These are phyloP conservation scores for Neoscelio sp. DNA, from an alignment of 2,888 invertebrate genomes.

Conservation along the genomic window DNA sequence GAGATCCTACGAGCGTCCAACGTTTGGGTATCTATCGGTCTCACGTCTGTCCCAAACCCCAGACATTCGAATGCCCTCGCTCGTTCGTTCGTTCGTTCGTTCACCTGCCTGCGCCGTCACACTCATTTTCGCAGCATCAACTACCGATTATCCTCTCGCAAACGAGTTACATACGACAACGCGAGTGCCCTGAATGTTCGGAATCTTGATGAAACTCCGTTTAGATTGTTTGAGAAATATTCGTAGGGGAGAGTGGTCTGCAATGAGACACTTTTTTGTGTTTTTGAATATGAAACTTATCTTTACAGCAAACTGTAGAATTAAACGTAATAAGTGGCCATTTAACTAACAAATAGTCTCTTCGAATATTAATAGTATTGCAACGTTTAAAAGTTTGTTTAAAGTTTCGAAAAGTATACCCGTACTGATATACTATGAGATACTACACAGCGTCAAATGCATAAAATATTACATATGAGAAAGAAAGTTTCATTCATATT, in stretches of 20 bases:
- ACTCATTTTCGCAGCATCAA: slow-evolving; percentile 68
- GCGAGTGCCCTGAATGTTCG: slow-evolving; percentile 11
- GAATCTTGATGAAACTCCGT: slow-evolving; percentile 21
- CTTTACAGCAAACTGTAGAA: too few relatives aligned
- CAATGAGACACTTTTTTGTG: too few relatives aligned
- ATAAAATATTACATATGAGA: too few relatives aligned
- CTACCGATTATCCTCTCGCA: slow-evolving; percentile 65
- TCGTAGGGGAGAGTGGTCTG: neutral
- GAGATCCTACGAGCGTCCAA: slow-evolving; percentile 79
- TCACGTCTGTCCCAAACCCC: slow-evolving; percentile 64
- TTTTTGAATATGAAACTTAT: too few relatives aligned
- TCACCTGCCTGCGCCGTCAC: slow-evolving; percentile 63
- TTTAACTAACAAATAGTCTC: too few relatives aligned
- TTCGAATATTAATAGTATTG: too few relatives aligned
- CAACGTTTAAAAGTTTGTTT: too few relatives aligned
- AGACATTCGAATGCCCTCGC: slow-evolving; percentile 53
- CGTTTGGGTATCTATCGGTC: slow-evolving; percentile 75
- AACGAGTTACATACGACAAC: slow-evolving; percentile 49
- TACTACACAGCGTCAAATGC: too few relatives aligned
- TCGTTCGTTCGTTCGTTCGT: slow-evolving; percentile 62
- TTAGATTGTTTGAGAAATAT: slow-evolving; percentile 20
- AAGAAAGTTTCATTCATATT: too few relatives aligned
- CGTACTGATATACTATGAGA: too few relatives aligned
- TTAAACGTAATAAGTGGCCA: too few relatives aligned
- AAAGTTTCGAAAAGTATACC: too few relatives aligned